Percentiles rank a stretch among this genome's conserved stretches.
phyloP scores from a whole-genome alignment of 2,113 vertebrate species.

The Macquaria ambigua region DNA sequence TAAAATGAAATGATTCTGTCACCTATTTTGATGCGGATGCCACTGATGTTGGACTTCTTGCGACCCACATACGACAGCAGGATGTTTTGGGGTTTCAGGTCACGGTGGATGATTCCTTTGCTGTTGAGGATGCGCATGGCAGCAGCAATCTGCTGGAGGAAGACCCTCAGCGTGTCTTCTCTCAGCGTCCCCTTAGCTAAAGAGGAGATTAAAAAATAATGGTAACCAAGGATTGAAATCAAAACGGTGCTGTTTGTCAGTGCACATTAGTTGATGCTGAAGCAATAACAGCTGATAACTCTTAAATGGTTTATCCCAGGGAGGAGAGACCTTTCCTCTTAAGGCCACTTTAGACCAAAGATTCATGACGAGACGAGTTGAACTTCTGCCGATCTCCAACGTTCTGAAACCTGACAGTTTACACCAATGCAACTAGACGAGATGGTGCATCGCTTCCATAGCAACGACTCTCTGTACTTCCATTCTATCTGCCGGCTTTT shows the following conservation, averaged over 20 bases:
- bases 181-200: conserved; percentile 95
- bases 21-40: conserved; percentile 98
- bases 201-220: background rate
- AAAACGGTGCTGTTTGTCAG: background rate
- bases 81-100: conserved; percentile 98
- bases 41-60: conserved; percentile 89
- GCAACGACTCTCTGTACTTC: no score
- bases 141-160: conserved; percentile 97
- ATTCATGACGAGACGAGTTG: no score
- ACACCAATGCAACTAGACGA: no score
- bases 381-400: no score
- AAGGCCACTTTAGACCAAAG: background rate
- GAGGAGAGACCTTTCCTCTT: background rate
- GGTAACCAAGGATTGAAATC: background rate
- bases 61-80: conserved; percentile 91
- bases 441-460: no score
- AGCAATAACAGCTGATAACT: background rate
- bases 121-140: conserved; percentile 95
- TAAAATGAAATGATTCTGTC: conserved; percentile 21
- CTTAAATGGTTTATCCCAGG: background rate
- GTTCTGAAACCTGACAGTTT: no score
- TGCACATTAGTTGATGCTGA: background rate
- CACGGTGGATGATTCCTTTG: conserved; percentile 97
- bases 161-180: conserved; percentile 95
- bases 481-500: no score